A percentile compares a stretch with the other conserved stretches of the same genome.
phyloP scores from a whole-genome alignment of 2,888 invertebrate species.

The Steinernema carpocapsae region DNA sequence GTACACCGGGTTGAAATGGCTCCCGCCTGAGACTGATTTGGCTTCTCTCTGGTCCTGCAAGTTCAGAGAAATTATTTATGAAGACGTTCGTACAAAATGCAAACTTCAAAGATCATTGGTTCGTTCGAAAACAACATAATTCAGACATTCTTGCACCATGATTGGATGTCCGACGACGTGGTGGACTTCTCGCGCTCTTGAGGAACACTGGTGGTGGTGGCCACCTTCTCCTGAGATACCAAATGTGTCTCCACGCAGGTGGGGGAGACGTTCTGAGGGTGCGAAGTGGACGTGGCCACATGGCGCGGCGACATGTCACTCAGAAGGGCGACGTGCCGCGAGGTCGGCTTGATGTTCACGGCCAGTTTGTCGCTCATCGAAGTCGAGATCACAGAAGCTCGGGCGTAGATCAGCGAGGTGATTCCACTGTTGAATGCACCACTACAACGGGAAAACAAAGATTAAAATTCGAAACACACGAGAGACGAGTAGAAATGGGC shows the following conservation, averaged over 20 bases:
- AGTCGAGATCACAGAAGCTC: not conserved
- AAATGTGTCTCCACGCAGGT: not conserved
- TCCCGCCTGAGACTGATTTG: too few relatives aligned
- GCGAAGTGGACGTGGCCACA: not conserved
- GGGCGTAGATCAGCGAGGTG: slow-evolving; percentile 14
- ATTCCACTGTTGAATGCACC: not conserved
- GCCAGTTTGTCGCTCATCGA: slow-evolving; percentile 2
- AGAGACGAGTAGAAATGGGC: too few relatives aligned
- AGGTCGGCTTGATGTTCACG: slow-evolving; percentile 1
- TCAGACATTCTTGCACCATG: slow-evolving; percentile 21
- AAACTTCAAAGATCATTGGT: too few relatives aligned
- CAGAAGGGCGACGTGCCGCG: slow-evolving; percentile 11
- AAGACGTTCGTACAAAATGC: too few relatives aligned
- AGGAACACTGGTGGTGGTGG: not conserved
- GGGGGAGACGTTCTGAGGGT: not conserved
- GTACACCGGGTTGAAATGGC: too few relatives aligned
- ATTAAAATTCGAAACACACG: not conserved
- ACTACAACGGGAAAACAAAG: not conserved
- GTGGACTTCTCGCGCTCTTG: not conserved
- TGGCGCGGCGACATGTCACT: slow-evolving; percentile 20
- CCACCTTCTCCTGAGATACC: not conserved
- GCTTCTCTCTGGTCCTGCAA: too few relatives aligned
- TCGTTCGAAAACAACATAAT: not conserved
- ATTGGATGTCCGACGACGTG: not conserved
- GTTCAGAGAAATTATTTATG: too few relatives aligned